These are phyloP conservation scores for Acropora tenuis DNA, from an alignment of 64 coral and sea anemone genomes.

Conservation along the genomic window DNA sequence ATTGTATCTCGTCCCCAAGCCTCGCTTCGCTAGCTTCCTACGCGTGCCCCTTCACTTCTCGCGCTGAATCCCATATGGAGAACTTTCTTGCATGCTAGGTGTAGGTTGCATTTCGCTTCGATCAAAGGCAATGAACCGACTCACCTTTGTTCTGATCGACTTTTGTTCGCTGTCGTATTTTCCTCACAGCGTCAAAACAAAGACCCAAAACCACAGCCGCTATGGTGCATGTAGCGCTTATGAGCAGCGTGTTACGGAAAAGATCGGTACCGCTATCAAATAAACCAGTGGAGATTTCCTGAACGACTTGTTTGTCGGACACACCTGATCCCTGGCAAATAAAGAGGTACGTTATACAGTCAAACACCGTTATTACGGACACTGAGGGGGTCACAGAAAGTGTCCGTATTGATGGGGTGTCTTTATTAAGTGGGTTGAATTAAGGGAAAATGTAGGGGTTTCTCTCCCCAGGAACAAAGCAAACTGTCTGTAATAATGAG, in stretches of 20 bases:
- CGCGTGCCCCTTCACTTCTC: neutral
- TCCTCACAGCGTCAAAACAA: neutral
- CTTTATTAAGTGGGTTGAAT: too few species aligned
- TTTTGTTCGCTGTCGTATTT: neutral
- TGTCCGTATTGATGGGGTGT: neutral
- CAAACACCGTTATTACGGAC: neutral
- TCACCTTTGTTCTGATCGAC: neutral
- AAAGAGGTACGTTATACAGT: neutral
- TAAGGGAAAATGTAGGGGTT: neutral
- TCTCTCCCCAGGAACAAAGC: neutral
- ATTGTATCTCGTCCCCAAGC: neutral
- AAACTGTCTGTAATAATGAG: neutral
- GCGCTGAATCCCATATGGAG: neutral
- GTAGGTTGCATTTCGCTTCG: slow-evolving; percentile 6
- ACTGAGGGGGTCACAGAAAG: neutral
- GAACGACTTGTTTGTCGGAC: neutral
- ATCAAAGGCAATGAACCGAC: neutral
- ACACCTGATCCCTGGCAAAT: neutral
- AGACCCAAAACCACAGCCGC: neutral
- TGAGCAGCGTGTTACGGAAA: slow-evolving; percentile 19
- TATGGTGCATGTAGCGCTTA: neutral
- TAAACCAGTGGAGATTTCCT: slow-evolving; percentile 39
- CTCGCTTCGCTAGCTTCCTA: neutral
- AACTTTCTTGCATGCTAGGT: neutral
- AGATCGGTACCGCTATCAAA: slow-evolving; percentile 14